Evolutionary conservation across 2,797 vertebrate species (phyloP), one percentile per base, ranked within the genome.

Genomic region (Anabas testudineus): DNA sequence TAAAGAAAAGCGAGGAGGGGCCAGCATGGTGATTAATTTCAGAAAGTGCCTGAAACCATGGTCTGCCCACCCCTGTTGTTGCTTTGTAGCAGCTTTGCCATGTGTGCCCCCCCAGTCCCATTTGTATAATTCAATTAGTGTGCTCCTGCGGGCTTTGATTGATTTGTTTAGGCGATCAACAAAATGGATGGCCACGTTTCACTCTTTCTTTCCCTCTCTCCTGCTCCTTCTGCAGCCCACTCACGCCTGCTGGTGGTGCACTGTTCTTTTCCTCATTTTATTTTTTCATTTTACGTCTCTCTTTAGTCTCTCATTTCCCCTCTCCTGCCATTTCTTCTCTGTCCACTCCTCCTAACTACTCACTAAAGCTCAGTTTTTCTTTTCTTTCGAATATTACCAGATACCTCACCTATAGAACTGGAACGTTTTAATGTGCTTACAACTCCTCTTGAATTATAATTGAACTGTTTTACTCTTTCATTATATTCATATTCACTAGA

Each of bases 61-160:
- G 80, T 85, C 77, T 84, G 83, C 87, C 88, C 83, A 86, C 77
- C 82, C 76, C 52, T 47, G 78, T 76, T 32, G 69, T 74, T 71
- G 82, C 85, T 84, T 84, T 84, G 85, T 83, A 80, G 81, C 81
- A 69, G 83, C 84, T 87, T 85, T 81, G 82, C 78, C 77, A 84
- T 83, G 85, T 85, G 81, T 67, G 64, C 80, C 75, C 78, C 81
- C 65, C 71, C 54, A 71, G 87, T 87, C 84, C 88, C 82, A 90
- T 90, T 90, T 88, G 86, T 90, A 90, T 93, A 92, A 94, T 93
- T 94, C 90, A 93, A 94, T 94, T 93, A 93, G 90, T 68, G 81
- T 81, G 83, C 74, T 83, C 90, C 88, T 87, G 84, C 76, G 69
- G 82, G 81, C 78, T 83, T 90, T 91, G 91, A 93, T 93, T 93